Evolutionary conservation across 2,113 vertebrate genomes (phyloP), one percentile per base, ranked within the genome.

Genomic region (Perca flavescens): DNA sequence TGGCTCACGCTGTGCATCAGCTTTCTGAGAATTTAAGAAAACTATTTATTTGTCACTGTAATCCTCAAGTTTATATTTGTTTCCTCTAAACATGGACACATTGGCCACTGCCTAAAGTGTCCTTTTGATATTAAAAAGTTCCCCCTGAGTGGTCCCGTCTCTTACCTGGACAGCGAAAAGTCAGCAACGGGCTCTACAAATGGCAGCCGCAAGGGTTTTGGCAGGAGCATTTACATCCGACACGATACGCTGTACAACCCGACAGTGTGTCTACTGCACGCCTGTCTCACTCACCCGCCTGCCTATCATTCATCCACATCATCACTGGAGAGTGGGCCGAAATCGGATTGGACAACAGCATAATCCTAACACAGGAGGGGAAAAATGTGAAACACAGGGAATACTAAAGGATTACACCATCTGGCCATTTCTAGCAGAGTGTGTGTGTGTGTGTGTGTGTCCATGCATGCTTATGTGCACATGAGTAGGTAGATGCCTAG

Each of bases 331-430:
- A 89, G 85, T 87, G 78, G 75, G 78, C 68, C 64, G 1, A 86
- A 89, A 92, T 88, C 89, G 36, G 91, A 94, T 94, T 94, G 93
- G 94, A 90, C 74, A 19, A 28, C 69, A 50, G 50, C 77, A 53
- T 94, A 94, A 94, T 93, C 94, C 92, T 85, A 73, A 77, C 87
- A 65, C 67, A 84, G 86, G 75, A 80, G 69, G 83, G 60, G 72
- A 76, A 85, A 85, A 89, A 93, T 80, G 89, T 91, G 87, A 89
- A 91, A 91, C 74, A 86, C 54, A 14, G 74, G 63, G 71, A 86
- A 93, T 92, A 91, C 82, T 50, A 77, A 85, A 84, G 90, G 93
- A 94, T 94, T 94, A 94, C 86, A 91, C 90, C 91, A 94, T 94
- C 93, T 94, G 93, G 79, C 77, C 83, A 78, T 43, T 66, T 87